A percentile compares a stretch with the other conserved stretches of the same genome.
Evolutionary conservation across 2,888 invertebrate genomes (phyloP).

Genomic region (Callinectes sapidus): DNA sequence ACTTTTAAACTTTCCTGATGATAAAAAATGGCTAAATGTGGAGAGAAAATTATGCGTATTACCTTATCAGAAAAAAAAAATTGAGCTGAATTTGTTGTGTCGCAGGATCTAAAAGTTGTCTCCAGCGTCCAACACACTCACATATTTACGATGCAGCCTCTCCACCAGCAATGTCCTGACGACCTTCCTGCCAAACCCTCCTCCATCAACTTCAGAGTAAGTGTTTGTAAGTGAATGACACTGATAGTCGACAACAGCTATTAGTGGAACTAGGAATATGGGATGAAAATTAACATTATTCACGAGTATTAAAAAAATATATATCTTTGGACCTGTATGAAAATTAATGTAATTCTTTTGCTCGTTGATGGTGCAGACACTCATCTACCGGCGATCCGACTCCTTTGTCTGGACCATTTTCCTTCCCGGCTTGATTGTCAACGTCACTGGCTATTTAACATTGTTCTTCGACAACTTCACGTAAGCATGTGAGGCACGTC

Average conservation of each 20-base stretch:
- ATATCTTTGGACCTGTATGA: neutral
- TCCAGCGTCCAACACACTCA: neutral
- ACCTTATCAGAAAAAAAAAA: neutral
- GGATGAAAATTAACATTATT: neutral
- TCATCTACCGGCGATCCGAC: neutral
- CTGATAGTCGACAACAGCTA: neutral
- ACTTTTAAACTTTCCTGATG: neutral
- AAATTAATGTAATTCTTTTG: neutral
- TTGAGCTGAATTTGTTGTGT: neutral
- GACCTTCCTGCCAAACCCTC: neutral
- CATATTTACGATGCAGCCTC: neutral
- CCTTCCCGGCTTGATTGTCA: neutral
- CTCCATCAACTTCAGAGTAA: conserved; percentile 11
- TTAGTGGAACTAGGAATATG: neutral
- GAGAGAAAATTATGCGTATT: neutral
- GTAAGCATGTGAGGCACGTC: neutral
- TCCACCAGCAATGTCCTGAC: neutral
- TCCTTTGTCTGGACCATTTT: neutral
- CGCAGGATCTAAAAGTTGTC: neutral
- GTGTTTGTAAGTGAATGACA: neutral
- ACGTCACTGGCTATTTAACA: neutral
- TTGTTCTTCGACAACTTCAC: conserved; percentile 28
- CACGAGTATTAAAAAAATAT: neutral
- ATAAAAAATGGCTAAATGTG: neutral
- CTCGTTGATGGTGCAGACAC: neutral